A percentile compares a stretch with the other conserved stretches of the same genome.
phyloP scores from a whole-genome alignment of 2,888 invertebrate genomes.

The Pachycephus smyrnensis region DNA sequence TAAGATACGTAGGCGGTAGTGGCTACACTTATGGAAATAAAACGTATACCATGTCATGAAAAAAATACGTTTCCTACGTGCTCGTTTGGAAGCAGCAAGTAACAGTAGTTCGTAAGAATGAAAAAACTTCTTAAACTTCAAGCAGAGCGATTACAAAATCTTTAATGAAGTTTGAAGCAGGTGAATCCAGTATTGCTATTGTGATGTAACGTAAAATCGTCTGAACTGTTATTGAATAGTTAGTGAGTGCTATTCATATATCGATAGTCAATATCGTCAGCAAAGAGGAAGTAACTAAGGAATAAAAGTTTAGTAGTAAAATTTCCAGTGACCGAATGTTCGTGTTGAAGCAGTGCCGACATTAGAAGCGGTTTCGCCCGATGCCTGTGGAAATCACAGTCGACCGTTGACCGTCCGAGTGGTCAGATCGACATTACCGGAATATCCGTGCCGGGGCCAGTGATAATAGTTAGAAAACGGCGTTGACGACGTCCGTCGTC shows the following conservation, averaged over 20 bases:
- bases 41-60: background rate
- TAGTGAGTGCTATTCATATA: background rate
- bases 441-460: background rate
- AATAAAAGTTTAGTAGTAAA: background rate
- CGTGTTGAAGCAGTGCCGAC: background rate
- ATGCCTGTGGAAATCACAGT: conserved; percentile 30
- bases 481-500: background rate
- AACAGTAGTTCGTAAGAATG: background rate
- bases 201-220: background rate
- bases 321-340: background rate
- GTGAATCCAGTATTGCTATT: background rate
- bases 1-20: background rate
- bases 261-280: background rate
- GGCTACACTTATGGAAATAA: background rate
- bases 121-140: background rate
- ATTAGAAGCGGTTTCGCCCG: conserved; percentile 1
- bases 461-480: background rate
- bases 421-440: conserved; percentile 21
- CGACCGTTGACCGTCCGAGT: conserved; percentile 29
- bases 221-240: background rate
- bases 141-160: background rate
- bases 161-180: background rate
- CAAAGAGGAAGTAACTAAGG: background rate
- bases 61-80: background rate
- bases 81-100: background rate